Conservation (phyloP, 2,113 vertebrate species). For the Dipodomys stephensi region DNA sequence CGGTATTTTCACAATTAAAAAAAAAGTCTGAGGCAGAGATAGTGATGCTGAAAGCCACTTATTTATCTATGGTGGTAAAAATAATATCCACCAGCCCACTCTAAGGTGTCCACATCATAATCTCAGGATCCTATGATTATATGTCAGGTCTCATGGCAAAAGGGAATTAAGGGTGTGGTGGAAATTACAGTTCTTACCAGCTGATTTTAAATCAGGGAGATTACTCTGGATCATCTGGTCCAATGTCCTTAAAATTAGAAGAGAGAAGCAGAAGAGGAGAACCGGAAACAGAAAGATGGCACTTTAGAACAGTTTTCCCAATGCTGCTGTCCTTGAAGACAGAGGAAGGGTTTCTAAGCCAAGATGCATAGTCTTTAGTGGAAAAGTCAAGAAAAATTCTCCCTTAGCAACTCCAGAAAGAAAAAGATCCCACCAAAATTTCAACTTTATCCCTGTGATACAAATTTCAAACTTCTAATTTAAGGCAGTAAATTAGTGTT, state of each 20-base stretch:
- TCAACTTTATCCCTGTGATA: not conserved
- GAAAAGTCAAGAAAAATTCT: not conserved
- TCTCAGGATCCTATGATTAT: not conserved
- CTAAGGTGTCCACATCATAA: not conserved
- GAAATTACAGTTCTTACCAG: constrained; percentile 7
- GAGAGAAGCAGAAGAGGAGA: not conserved
- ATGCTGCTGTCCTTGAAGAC: not conserved
- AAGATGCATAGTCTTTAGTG: not conserved
- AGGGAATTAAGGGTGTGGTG: not conserved
- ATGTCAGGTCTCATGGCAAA: not conserved
- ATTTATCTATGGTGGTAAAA: not conserved
- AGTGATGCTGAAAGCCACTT: not conserved
- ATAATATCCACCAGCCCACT: not conserved
- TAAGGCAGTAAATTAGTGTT: not conserved
- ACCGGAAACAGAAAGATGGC: not conserved
- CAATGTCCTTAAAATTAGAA: not conserved
- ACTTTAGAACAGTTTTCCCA: not conserved
- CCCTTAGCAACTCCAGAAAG: not conserved
- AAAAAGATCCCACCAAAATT: not conserved
- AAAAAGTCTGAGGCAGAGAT: not conserved
- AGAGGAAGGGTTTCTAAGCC: not conserved
- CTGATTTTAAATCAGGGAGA: not conserved
- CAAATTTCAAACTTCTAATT: not conserved
- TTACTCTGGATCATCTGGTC: constrained; percentile 14
- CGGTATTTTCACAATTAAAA: not conserved